Conservation (phyloP, 2,113 vertebrate genomes). For the Microcebus griseorufus region DNA sequence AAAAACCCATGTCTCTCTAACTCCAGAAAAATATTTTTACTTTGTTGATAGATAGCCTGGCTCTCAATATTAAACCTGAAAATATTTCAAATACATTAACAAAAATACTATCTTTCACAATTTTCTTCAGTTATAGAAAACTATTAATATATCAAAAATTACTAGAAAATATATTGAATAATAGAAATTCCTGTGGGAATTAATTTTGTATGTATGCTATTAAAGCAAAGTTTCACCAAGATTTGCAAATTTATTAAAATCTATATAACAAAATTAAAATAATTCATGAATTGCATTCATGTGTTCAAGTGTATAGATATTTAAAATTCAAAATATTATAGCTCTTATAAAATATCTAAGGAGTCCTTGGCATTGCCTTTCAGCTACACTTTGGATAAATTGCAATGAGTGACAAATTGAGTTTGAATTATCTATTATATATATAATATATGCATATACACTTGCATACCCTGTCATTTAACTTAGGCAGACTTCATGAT, state of each 20-base stretch:
- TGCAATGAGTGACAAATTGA: not conserved
- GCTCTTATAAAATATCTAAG: not conserved
- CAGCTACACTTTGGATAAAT: not conserved
- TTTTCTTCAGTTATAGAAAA: not conserved
- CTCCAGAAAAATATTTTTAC: not conserved
- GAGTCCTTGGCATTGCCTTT: not conserved
- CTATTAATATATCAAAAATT: not conserved
- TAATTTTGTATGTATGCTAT: not conserved
- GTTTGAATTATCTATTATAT: not conserved
- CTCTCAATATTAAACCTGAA: not conserved
- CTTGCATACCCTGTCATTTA: not conserved
- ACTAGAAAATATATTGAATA: not conserved
- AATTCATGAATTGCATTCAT: not conserved
- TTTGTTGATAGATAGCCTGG: not conserved
- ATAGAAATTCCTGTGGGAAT: not conserved
- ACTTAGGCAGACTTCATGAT: not conserved
- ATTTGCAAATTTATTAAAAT: not conserved
- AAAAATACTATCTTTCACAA: not conserved
- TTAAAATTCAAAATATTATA: not conserved
- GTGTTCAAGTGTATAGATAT: not conserved
- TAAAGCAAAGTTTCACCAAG: not conserved
- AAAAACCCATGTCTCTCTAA: not conserved
- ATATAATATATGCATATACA: rapidly evolving
- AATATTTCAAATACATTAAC: not conserved
- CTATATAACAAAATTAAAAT: not conserved